These are phyloP conservation scores for Ypsolopha scabrella DNA, from an alignment of 2,888 invertebrate genomes.

Conservation along the genomic window DNA sequence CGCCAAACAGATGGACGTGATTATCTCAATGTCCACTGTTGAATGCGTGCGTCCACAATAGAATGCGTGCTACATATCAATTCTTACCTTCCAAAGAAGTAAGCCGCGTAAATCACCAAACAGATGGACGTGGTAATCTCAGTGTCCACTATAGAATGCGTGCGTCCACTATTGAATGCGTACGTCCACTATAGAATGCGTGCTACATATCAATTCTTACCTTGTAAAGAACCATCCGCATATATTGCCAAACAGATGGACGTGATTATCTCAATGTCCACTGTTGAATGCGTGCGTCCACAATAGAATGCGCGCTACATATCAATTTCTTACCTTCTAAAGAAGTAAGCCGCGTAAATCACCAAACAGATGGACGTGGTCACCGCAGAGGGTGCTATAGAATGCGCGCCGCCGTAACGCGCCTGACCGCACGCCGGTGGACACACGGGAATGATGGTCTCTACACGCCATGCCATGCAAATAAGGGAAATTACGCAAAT, in stretches of 20 bases:
- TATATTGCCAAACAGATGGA: background rate
- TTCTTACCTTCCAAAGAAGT: constrained; percentile 32
- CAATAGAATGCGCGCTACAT: too few relatives aligned
- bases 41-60: too few relatives aligned
- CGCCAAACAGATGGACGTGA: background rate
- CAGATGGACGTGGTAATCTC: constrained; percentile 18
- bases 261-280: background rate
- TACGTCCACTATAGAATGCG: background rate
- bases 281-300: background rate
- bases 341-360: constrained; percentile 21
- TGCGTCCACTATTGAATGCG: constrained; percentile 43
- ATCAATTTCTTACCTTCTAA: constrained; percentile 29
- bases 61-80: too few relatives aligned
- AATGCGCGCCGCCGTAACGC: constrained; percentile 69
- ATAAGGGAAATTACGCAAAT: too few relatives aligned
- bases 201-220: background rate
- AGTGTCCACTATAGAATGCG: constrained; percentile 41
- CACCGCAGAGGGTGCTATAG: constrained; percentile 26
- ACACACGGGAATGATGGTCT: constrained; percentile 92
- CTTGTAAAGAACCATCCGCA: background rate
- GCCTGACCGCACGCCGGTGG: constrained; percentile 90
- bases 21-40: constrained; percentile 2
- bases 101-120: constrained; percentile 21
- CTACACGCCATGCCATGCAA: constrained; percentile 47
- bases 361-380: constrained; percentile 21